Evolutionary conservation across 2,888 invertebrate genomes (phyloP), one percentile per base, ranked within the genome.

Genomic region (Enchytraeus crypticus): DNA sequence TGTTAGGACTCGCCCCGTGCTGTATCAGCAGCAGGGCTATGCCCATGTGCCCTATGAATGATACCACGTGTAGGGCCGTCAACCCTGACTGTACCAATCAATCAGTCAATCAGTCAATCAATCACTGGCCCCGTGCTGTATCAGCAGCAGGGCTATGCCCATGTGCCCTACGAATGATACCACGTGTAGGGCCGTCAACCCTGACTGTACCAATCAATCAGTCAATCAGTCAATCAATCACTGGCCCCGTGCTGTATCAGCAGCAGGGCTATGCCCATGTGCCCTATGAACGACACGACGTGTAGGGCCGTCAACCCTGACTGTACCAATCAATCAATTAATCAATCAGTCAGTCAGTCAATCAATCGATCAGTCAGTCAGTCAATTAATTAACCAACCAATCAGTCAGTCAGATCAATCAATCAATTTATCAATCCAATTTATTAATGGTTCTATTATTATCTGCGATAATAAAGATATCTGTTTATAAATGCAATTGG

Each of bases 91-190:
- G 80, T 30, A n/a, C n/a, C n/a, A n/a, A n/a, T n/a, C n/a, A n/a
- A n/a, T n/a, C n/a, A n/a, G n/a, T n/a, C n/a, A n/a, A n/a, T n/a
- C n/a, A n/a, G n/a, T n/a, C n/a, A n/a, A n/a, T n/a, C n/a, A n/a
- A n/a, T n/a, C n/a, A 62, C 95, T 92, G 68, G 97, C 97, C 73
- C 95, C 96, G 77, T 97, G 93, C 84, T 98, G 97, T 69, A 99
- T 86, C 73, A 99, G 84, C 80, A 92, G 96, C 73, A 97, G 93
- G 64, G 97, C 97, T 76, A 99, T 98, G 81, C 97, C 64, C 93
- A 97, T 96, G 82, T 96, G 95, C 59, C 98, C 98, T 97, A 99
- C 98, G 82, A 98, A 99, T 64, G 95, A 89, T 23, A 97, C 96
- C 63, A 98, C 97, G 81, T 99, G 98, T 57, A 98, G 84, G 1